phyloP scores from a whole-genome alignment of 2,113 vertebrate genomes.

The Cyanocitta stelleri region DNA sequence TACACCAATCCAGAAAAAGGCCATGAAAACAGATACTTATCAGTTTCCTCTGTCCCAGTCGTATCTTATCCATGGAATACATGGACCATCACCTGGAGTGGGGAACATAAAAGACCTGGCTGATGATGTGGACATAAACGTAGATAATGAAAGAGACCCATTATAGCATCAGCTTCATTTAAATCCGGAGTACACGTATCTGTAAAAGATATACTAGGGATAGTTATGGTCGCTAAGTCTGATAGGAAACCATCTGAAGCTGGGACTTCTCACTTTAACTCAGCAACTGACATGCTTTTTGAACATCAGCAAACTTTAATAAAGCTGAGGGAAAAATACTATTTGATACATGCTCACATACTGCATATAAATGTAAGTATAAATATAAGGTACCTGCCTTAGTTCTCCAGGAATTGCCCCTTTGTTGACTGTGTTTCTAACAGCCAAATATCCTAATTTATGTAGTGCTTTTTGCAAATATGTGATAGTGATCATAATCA shows the following conservation, averaged over 20 bases:
- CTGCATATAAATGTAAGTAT: background rate
- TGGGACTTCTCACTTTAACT: background rate
- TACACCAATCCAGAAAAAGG: background rate
- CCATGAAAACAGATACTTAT: background rate
- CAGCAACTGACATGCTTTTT: background rate
- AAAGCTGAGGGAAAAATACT: background rate
- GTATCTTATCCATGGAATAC: background rate
- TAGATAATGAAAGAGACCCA: background rate
- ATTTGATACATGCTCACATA: background rate
- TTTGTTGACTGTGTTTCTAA: background rate
- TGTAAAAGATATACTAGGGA: background rate
- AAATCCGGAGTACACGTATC: background rate
- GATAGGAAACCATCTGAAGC: background rate
- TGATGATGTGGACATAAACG: background rate
- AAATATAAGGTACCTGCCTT: background rate
- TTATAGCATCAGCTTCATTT: background rate
- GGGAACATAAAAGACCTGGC: background rate
- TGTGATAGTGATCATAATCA: background rate
- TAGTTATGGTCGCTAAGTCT: background rate
- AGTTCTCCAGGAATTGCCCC: accelerated
- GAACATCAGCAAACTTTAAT: background rate
- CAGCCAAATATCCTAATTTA: background rate
- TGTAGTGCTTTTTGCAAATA: background rate
- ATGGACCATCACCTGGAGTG: background rate
- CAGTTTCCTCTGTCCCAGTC: background rate